These are phyloP conservation scores for Gymnoscopelus microlampas DNA, from an alignment of 2,797 vertebrate species.

Conservation along the genomic window DNA sequence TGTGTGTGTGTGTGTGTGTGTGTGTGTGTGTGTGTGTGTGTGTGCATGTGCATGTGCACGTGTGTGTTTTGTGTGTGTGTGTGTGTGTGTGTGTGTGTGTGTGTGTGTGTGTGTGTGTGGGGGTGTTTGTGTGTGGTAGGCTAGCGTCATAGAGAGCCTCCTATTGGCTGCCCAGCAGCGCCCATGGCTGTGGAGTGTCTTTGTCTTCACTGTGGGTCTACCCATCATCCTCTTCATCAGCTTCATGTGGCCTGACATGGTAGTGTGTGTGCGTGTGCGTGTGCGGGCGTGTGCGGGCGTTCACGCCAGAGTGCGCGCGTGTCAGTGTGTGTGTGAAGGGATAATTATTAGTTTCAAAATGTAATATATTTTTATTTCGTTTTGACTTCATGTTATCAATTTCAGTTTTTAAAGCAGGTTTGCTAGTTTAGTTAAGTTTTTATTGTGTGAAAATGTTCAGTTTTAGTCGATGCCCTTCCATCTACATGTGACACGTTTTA, in stretches of 20 bases:
- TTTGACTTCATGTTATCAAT: too few species aligned
- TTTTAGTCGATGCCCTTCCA: too few species aligned
- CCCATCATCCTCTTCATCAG: constrained; percentile 82
- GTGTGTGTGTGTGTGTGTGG: constrained; percentile 1
- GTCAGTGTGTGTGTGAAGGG: constrained; percentile 3
- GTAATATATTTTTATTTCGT: too few species aligned
- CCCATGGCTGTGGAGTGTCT: constrained; percentile 83
- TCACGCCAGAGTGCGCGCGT: background rate
- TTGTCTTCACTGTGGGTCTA: constrained; percentile 80
- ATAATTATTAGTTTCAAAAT: too few species aligned
- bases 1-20: background rate
- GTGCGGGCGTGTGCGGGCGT: background rate
- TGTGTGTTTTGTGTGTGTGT: background rate
- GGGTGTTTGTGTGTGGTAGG: constrained; percentile 45
- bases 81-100: constrained; percentile 4
- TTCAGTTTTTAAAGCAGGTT: background rate
- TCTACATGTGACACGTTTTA: too few species aligned
- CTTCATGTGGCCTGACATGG: constrained; percentile 84
- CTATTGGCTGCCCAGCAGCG: constrained; percentile 68
- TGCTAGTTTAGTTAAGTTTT: background rate
- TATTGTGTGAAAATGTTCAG: too few species aligned
- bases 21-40: background rate
- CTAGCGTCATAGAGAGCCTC: constrained; percentile 68
- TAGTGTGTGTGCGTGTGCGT: constrained; percentile 20
- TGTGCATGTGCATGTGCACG: background rate